These are phyloP conservation scores for Abscondita cerata DNA, from an alignment of 2,888 invertebrate species.

Conservation along the genomic window DNA sequence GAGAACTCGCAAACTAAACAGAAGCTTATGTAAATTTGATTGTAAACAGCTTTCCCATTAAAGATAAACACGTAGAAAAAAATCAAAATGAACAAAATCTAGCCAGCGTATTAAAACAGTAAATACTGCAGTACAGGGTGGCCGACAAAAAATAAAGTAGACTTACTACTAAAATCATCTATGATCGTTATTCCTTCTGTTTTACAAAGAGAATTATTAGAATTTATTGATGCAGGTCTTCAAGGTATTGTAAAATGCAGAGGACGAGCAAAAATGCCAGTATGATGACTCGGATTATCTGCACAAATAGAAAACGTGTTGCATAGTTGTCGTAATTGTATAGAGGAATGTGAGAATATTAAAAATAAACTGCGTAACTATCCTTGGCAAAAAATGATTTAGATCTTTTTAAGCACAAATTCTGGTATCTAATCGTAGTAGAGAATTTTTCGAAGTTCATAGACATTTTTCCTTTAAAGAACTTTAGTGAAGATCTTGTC, in stretches of 20 bases:
- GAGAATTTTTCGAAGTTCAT: constrained; percentile 30
- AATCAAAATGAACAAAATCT: too few species aligned
- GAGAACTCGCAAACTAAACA: too few species aligned
- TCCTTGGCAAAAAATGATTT: constrained; percentile 35
- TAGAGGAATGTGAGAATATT: constrained; percentile 26
- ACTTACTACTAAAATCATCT: constrained; percentile 6
- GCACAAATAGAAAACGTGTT: constrained; percentile 6
- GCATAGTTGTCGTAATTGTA: constrained; percentile 22
- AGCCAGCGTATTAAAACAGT: too few species aligned
- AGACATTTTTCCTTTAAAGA: constrained; percentile 2
- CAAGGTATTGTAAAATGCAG: constrained; percentile 41
- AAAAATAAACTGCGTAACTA: constrained; percentile 31
- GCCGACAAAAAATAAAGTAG: too few species aligned
- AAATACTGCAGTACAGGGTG: constrained; percentile 8
- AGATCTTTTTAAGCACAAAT: constrained; percentile 28
- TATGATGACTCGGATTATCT: constrained; percentile 36
- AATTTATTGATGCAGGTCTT: constrained; percentile 42
- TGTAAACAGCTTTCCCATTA: too few species aligned
- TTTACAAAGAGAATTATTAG: constrained; percentile 34
- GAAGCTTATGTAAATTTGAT: too few species aligned
- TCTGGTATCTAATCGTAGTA: constrained; percentile 16
- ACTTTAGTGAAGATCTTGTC: constrained; percentile 5
- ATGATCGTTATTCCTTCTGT: constrained; percentile 38
- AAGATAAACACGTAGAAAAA: too few species aligned
- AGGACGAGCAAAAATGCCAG: constrained; percentile 29